These are phyloP conservation scores for Nephila pilipes DNA, from an alignment of 1,140 invertebrate species.

Conservation along the genomic window DNA sequence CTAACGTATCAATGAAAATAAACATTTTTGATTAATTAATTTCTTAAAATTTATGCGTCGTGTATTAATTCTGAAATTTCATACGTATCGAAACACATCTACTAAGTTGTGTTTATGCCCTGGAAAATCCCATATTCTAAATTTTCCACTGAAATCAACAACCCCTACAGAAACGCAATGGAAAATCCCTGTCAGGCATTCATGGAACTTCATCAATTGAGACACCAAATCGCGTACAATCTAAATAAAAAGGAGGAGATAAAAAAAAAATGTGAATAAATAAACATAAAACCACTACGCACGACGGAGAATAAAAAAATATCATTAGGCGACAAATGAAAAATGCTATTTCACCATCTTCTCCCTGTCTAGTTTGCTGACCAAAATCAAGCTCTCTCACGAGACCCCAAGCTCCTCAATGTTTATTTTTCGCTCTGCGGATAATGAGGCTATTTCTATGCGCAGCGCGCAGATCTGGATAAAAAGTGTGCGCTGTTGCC, in stretches of 20 bases:
- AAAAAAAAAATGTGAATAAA: not conserved
- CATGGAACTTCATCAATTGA: constrained; percentile 8
- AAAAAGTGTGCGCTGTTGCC: constrained; percentile 30
- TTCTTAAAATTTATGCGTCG: too few species aligned
- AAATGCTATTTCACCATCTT: not conserved
- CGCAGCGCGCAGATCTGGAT: constrained; percentile 10
- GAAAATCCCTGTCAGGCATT: not conserved
- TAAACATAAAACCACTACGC: not conserved
- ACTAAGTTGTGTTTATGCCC: too few species aligned
- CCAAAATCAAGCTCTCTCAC: not conserved
- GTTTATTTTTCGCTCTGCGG: constrained; percentile 23
- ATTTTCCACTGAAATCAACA: not conserved
- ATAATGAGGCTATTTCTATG: constrained; percentile 33
- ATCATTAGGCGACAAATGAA: constrained; percentile 36
- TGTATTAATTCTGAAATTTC: too few species aligned
- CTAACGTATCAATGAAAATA: too few species aligned
- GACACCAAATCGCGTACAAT: constrained; percentile 2
- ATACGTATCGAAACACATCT: too few species aligned
- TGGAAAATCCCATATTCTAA: too few species aligned
- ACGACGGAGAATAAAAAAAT: not conserved
- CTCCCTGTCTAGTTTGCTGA: not conserved
- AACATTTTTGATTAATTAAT: too few species aligned
- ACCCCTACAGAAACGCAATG: not conserved
- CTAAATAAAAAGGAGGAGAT: not conserved
- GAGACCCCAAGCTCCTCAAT: not conserved